Evolutionary conservation across 2,888 invertebrate genomes (phyloP).

Genomic region (Ormyrus pomaceus): DNA sequence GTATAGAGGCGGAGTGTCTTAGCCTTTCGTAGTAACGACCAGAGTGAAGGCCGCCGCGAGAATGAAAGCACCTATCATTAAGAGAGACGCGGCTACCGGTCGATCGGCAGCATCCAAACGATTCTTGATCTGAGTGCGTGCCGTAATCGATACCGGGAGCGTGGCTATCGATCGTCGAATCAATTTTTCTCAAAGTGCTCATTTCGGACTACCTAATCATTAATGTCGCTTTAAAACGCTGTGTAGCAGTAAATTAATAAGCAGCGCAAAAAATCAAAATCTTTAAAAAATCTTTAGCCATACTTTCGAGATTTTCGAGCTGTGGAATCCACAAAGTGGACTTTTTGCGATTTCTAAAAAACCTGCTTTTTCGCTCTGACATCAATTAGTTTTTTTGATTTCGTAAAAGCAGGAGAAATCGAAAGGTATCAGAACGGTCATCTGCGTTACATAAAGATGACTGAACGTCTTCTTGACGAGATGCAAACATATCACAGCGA

Average conservation of each 20-base stretch:
- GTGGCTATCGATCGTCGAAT: slow-evolving; percentile 2
- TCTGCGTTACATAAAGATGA: slow-evolving; percentile 64
- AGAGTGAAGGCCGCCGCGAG: slow-evolving; percentile 59
- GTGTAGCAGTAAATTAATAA: too few species aligned
- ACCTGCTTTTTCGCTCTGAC: background rate
- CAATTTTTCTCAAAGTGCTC: slow-evolving; percentile 20
- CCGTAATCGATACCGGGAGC: slow-evolving; percentile 13
- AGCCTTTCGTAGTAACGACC: slow-evolving; percentile 60
- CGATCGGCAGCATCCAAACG: slow-evolving; percentile 61
- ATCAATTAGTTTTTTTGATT: background rate
- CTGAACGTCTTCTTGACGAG: slow-evolving; percentile 66
- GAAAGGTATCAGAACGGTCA: slow-evolving; percentile 7
- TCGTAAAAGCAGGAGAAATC: background rate
- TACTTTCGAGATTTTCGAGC: too few species aligned
- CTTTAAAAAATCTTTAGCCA: too few species aligned
- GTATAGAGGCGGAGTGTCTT: slow-evolving; percentile 7
- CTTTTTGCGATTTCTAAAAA: too few species aligned
- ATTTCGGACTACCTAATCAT: background rate
- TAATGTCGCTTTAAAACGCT: too few species aligned
- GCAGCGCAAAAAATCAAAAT: too few species aligned
- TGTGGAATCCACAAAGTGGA: too few species aligned
- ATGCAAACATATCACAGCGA: slow-evolving; percentile 60
- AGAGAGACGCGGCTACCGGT: slow-evolving; percentile 60
- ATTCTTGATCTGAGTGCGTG: slow-evolving; percentile 58
- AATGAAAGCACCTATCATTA: slow-evolving; percentile 63